A percentile compares a stretch with the other conserved stretches of the same genome.
phyloP scores from a whole-genome alignment of 2,888 invertebrate genomes.

The Tenthredo notha region DNA sequence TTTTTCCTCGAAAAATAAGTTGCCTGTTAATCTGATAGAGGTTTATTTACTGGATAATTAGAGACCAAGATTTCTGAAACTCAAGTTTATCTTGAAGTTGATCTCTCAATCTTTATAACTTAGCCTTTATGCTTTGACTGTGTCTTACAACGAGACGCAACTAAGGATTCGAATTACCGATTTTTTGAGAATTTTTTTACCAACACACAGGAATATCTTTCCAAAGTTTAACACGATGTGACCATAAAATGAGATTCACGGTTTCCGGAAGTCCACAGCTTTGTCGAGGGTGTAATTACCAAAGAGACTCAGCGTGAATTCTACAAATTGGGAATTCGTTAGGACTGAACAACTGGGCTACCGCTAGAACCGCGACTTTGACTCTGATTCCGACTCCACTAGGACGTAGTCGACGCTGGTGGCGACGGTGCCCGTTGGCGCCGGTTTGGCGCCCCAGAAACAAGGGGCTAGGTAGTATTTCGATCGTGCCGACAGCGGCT shows the following conservation, averaged over 20 bases:
- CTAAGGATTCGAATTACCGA: neutral
- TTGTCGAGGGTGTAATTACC: neutral
- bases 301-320: neutral
- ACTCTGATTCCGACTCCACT: neutral
- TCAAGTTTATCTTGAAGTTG: neutral
- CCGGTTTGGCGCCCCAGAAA: slow-evolving; percentile 50
- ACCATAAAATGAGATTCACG: neutral
- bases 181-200: neutral
- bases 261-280: neutral
- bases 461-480: slow-evolving; percentile 52
- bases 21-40: neutral
- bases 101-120: neutral
- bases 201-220: neutral
- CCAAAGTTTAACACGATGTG: neutral
- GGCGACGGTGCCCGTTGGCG: slow-evolving; percentile 40
- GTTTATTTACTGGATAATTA: neutral
- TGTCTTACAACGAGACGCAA: neutral
- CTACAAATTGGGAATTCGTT: neutral
- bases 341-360: slow-evolving; percentile 2
- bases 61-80: neutral
- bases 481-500: slow-evolving; percentile 51
- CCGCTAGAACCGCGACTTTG: neutral
- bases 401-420: slow-evolving; percentile 19
- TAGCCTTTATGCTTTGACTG: neutral
- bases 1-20: neutral